phyloP scores from a whole-genome alignment of 2,797 vertebrate genomes.

The Nyctalus aviator region DNA sequence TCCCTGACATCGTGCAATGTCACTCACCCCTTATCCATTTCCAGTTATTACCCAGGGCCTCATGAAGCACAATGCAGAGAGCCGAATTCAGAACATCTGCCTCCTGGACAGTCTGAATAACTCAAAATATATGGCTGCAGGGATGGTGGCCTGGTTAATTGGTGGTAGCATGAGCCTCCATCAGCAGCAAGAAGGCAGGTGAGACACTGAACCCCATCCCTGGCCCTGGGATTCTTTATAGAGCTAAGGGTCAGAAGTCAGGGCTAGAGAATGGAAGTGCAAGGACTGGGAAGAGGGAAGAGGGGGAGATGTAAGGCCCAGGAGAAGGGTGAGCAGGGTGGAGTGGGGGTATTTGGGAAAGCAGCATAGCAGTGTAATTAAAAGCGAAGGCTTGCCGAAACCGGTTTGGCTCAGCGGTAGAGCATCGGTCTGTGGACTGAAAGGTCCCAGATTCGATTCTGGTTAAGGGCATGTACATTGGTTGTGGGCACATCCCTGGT shows the following conservation, averaged over 20 bases:
- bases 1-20: neutral
- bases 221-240: neutral
- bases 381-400: neutral
- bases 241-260: neutral
- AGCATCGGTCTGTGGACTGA: too few species aligned
- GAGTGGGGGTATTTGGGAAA: neutral
- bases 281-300: neutral
- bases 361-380: neutral
- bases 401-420: too few species aligned
- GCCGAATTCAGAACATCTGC: conserved; percentile 67
- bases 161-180: neutral
- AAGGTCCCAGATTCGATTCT: too few species aligned
- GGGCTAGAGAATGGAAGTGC: neutral
- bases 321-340: neutral
- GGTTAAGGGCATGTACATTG: too few species aligned
- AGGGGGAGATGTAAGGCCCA: neutral
- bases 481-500: too few species aligned
- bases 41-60: conserved; percentile 79
- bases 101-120: conserved; percentile 63
- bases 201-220: neutral
- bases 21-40: neutral
- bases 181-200: conserved; percentile 68
- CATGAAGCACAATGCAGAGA: conserved; percentile 49
- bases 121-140: neutral
- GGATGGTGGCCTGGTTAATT: conserved; percentile 71